Evolutionary conservation across 2,113 vertebrate species (phyloP).

Genomic region (Microtus richardsoni): DNA sequence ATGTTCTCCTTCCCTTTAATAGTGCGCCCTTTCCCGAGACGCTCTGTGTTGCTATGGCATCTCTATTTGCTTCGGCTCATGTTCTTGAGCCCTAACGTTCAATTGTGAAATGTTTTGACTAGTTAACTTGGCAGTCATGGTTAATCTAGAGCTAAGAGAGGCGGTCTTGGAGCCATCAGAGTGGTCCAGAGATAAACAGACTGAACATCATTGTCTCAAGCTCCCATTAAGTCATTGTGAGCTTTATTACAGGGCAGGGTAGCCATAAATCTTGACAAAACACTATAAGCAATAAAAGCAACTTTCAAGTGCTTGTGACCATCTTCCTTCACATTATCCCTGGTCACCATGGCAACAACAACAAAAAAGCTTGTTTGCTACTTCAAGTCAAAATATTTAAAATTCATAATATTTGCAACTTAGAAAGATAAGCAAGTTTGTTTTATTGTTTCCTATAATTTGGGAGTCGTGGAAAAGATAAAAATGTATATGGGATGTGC

Average conservation of each 20-base stretch:
- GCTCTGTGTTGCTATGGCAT: conserved; percentile 60
- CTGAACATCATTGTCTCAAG: background rate
- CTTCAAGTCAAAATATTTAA: conserved; percentile 47
- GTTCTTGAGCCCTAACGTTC: conserved; percentile 70
- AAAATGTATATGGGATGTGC: background rate
- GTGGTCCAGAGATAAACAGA: conserved; percentile 50
- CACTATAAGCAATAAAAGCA: background rate
- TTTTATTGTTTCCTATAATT: conserved; percentile 38
- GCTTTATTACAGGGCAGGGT: conserved; percentile 15
- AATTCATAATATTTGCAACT: background rate
- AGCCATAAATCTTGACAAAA: conserved; percentile 45
- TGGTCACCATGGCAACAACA: conserved; percentile 8
- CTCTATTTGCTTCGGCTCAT: conserved; percentile 75
- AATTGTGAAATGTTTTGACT: conserved; percentile 79
- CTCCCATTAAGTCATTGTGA: background rate
- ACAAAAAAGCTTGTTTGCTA: background rate
- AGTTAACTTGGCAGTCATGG: conserved; percentile 41
- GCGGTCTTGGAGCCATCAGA: conserved; percentile 23
- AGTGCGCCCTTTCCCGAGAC: conserved; percentile 63
- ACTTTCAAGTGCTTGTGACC: conserved; percentile 3
- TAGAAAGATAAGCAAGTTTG: background rate
- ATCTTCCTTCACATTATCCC: conserved; percentile 52
- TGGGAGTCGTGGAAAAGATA: conserved; percentile 14
- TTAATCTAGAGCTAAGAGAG: conserved; percentile 47
- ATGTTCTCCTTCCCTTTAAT: conserved; percentile 48